Base-by-base conservation (phyloP, 2,888 invertebrate species). In the Poecilobothrus nobilitatus region DNA sequence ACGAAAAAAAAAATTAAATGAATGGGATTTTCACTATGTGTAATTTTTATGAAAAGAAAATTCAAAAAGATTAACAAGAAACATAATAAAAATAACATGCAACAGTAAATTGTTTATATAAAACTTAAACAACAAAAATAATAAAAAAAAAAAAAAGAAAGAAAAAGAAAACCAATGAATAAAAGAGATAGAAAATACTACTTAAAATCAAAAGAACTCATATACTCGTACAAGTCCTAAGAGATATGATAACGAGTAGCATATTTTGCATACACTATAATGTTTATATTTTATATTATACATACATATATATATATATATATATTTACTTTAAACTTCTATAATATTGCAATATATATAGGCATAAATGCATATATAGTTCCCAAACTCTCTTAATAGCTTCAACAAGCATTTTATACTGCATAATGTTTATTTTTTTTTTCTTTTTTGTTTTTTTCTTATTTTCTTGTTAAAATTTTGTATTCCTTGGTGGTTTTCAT, bases 181-280 rank as follows among this genome's bases (percentile, higher is more conserved):
- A 53, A 53, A 53, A 18, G 15, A 53, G 53, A 53, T 12, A 53
- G 18, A 53, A 53, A 53, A 53, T 18, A 15, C n/a, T 53, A 53
- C 53, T 53, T 53, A 53, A 53, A 53, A 53, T 53, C 53, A 53
- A 53, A 53, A 53, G 53, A 53, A 53, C 53, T 53, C 53, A 53
- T 53, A 53, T 18, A 53, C 53, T 53, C 53, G 18, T 53, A 53
- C 53, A 53, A 53, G 53, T 18, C 53, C 53, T 53, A 4, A 53
- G 53, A 53, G 53, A 53, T 53, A 53, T 53, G 53, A 53, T 53
- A 53, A 53, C 53, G 53, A 53, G 53, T 53, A 53, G 53, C 18
- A 53, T 53, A 53, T 53, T 53, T 53, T 53, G 53, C 53, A 53
- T 53, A 27, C 27, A 4, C 27, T 27, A 27, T 27, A 27, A 27